Percentiles rank a stretch among this genome's conserved stretches.
Evolutionary conservation across 1,140 invertebrate genomes (phyloP).

Genomic region (Drosophila ohnishii): DNA sequence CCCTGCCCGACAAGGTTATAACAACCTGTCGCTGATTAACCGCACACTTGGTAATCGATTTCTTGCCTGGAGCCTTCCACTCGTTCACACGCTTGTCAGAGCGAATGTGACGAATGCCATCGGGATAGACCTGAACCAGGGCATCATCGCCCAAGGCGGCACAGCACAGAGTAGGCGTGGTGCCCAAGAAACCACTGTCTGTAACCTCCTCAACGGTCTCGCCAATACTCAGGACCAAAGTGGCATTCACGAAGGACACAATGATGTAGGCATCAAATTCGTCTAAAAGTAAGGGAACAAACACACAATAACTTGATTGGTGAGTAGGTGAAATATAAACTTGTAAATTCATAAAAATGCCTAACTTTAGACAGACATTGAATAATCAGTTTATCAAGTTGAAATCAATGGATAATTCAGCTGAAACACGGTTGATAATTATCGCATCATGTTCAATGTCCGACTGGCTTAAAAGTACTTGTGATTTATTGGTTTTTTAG

Average conservation of each 20-base stretch:
- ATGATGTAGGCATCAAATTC: conserved; percentile 99
- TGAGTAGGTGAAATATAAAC: conserved; percentile 19
- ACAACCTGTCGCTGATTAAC: conserved; percentile 99
- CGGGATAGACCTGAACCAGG: conserved; percentile 98
- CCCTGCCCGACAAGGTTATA: conserved; percentile 98
- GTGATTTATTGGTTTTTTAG: conserved; percentile 14
- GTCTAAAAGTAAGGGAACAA: conserved; percentile 61
- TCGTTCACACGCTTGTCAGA: conserved; percentile 99
- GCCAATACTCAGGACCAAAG: conserved; percentile 98
- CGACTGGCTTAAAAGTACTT: conserved; percentile 35
- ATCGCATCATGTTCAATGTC: conserved; percentile 82
- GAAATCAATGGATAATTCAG: conserved; percentile 82
- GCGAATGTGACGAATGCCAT: conserved; percentile 99
- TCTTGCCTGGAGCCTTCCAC: conserved; percentile 99
- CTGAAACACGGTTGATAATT: conserved; percentile 83
- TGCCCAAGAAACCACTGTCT: conserved; percentile 99
- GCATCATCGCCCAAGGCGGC: conserved; percentile 98
- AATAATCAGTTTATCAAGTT: conserved; percentile 80
- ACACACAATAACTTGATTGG: conserved; percentile 7
- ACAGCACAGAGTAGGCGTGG: conserved; percentile 98
- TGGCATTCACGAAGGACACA: conserved; percentile 99
- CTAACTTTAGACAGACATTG: conserved; percentile 45
- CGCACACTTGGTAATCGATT: conserved; percentile 98
- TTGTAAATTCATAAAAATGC: neutral
- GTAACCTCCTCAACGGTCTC: conserved; percentile 99